These are phyloP conservation scores for Syrrhaptes paradoxus DNA, from an alignment of 2,113 vertebrate species.

Conservation along the genomic window DNA sequence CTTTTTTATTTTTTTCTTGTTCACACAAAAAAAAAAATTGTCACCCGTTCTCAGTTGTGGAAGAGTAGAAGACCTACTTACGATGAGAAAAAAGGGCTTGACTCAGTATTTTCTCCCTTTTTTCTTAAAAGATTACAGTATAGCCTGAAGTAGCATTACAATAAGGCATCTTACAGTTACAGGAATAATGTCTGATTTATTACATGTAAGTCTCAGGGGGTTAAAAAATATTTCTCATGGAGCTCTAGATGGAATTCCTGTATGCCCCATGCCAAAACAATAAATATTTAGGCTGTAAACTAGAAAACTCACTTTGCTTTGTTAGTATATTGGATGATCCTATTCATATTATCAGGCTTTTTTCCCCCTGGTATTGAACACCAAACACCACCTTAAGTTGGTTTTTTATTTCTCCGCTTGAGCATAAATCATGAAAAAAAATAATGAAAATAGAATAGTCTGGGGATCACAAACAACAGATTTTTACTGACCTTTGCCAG, in stretches of 20 bases:
- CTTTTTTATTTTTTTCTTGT: background rate
- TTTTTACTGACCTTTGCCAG: background rate
- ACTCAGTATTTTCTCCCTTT: background rate
- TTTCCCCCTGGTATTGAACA: background rate
- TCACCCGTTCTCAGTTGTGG: background rate
- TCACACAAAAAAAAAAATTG: background rate
- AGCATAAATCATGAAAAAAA: background rate
- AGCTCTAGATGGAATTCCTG: background rate
- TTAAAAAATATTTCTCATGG: background rate
- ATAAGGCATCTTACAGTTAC: background rate
- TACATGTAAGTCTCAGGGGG: background rate
- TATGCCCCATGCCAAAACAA: background rate
- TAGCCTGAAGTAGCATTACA: conserved; percentile 13
- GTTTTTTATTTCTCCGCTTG: background rate
- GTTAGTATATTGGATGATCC: background rate
- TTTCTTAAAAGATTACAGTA: background rate
- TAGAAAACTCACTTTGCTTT: background rate
- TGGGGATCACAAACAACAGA: background rate
- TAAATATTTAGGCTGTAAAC: background rate
- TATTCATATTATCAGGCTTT: background rate
- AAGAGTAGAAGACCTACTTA: background rate
- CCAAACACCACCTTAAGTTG: background rate
- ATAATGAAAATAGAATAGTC: background rate
- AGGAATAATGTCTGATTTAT: background rate
- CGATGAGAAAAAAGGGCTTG: background rate